These are phyloP conservation scores for Sardina pilchardus DNA, from an alignment of 2,113 vertebrate genomes.

Conservation along the genomic window DNA sequence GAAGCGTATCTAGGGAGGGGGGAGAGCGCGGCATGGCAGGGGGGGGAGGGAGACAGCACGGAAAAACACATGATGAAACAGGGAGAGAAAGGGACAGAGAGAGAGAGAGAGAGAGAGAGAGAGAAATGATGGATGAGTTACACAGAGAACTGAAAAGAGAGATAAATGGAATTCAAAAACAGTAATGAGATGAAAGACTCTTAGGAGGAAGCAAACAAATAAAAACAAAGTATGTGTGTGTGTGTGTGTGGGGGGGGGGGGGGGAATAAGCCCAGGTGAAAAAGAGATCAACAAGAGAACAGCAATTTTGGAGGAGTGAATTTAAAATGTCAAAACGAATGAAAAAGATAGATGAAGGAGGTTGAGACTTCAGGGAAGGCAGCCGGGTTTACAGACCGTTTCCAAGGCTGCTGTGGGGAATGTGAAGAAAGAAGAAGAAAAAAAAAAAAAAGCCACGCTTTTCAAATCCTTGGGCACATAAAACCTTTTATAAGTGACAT, in stretches of 20 bases:
- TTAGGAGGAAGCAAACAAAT: slow-evolving; percentile 16
- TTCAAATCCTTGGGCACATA: neutral
- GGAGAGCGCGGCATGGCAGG: neutral
- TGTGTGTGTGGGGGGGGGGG: neutral
- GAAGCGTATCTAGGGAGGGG: slow-evolving; percentile 71
- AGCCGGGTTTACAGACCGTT: slow-evolving; percentile 7
- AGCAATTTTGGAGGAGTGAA: slow-evolving; percentile 3
- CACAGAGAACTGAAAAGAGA: slow-evolving; percentile 33
- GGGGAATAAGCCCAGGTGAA: neutral
- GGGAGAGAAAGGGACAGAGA: slow-evolving; percentile 39
- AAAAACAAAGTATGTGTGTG: neutral
- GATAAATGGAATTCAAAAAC: slow-evolving; percentile 34
- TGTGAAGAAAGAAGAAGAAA: neutral
- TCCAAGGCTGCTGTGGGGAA: neutral
- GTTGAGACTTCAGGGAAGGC: neutral
- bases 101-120: slow-evolving; percentile 41
- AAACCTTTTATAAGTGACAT: neutral
- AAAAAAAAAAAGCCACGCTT: too few species aligned
- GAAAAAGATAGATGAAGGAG: neutral
- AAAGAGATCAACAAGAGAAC: neutral
- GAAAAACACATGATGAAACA: slow-evolving; percentile 29
- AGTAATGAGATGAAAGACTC: slow-evolving; percentile 19
- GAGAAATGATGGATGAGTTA: slow-evolving; percentile 41
- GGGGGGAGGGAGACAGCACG: slow-evolving; percentile 11
- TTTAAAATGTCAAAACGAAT: slow-evolving; percentile 13